Conservation (phyloP, 2,888 invertebrate species). For the Sinelater perroti region DNA sequence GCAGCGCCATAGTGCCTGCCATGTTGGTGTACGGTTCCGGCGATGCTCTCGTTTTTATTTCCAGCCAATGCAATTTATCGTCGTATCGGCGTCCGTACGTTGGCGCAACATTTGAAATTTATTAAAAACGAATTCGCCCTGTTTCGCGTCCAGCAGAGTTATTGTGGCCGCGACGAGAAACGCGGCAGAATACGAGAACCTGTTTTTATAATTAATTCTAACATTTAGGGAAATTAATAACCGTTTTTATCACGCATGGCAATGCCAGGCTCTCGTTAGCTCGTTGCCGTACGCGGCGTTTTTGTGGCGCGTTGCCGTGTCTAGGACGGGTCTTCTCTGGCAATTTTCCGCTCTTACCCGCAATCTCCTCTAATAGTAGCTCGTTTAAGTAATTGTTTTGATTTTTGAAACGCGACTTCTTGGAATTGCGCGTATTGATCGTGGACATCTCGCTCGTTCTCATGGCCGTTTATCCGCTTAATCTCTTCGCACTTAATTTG, state of each 20-base stretch:
- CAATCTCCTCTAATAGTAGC: constrained; percentile 40
- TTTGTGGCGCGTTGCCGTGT: constrained; percentile 27
- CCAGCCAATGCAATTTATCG: constrained; percentile 27
- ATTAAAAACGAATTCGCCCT: constrained; percentile 16
- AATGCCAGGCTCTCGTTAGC: constrained; percentile 7
- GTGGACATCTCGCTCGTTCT: constrained; percentile 15
- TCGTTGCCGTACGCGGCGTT: constrained; percentile 1
- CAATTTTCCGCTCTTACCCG: constrained; percentile 40
- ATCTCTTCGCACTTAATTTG: constrained; percentile 4
- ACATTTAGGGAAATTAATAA: constrained; percentile 22
- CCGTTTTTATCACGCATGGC: constrained; percentile 15
- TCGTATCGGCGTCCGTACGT: constrained; percentile 21
- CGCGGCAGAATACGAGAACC: constrained; percentile 13
- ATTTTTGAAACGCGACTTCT: constrained; percentile 36
- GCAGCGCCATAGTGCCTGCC: constrained; percentile 28
- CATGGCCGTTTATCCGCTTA: constrained; percentile 5
- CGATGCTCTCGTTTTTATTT: constrained; percentile 23
- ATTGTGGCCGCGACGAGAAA: background rate
- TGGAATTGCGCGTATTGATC: constrained; percentile 22
- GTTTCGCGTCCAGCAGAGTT: constrained; percentile 14
- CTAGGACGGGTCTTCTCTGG: constrained; percentile 36
- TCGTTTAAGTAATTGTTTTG: constrained; percentile 42
- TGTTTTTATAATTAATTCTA: constrained; percentile 26
- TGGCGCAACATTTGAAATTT: constrained; percentile 17
- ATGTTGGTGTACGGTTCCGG: constrained; percentile 30